A percentile compares a stretch with the other conserved stretches of the same genome.
phyloP scores from a whole-genome alignment of 2,113 vertebrate species.

The Hyperopisus bebe region DNA sequence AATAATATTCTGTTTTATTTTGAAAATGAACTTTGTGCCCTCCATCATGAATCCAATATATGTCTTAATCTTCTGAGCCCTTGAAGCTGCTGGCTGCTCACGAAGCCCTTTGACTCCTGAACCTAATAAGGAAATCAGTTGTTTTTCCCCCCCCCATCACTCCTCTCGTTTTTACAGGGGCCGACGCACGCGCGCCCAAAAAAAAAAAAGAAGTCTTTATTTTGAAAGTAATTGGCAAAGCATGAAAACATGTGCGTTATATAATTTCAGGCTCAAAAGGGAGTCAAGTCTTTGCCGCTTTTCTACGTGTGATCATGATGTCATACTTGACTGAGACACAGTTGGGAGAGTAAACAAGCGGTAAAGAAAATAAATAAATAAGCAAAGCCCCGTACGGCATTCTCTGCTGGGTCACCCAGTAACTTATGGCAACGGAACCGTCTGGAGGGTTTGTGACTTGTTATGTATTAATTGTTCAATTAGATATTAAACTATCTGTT shows the following conservation, averaged over 20 bases:
- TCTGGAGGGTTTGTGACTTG: neutral
- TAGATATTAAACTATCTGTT: neutral
- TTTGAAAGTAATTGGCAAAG: slow-evolving; percentile 84
- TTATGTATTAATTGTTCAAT: neutral
- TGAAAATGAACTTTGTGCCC: slow-evolving; percentile 99
- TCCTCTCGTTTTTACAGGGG: slow-evolving; percentile 75
- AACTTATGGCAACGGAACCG: neutral
- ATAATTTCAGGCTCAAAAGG: slow-evolving; percentile 61
- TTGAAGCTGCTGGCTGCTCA: slow-evolving; percentile 90
- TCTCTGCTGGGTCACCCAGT: neutral
- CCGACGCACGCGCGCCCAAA: slow-evolving; percentile 54
- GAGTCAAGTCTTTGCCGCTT: slow-evolving; percentile 52
- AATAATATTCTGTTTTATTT: slow-evolving; percentile 99
- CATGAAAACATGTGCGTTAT: slow-evolving; percentile 75
- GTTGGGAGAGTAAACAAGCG: slow-evolving; percentile 44
- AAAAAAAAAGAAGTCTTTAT: slow-evolving; percentile 72
- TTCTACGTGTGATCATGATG: slow-evolving; percentile 54
- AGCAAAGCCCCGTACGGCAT: neutral
- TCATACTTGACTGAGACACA: slow-evolving; percentile 56
- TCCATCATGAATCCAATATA: slow-evolving; percentile 99
- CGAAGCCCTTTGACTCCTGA: slow-evolving; percentile 94
- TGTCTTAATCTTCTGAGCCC: slow-evolving; percentile 99
- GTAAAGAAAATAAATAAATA: slow-evolving; percentile 29
- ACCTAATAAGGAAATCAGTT: slow-evolving; percentile 99
- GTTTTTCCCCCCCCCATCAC: slow-evolving; percentile 73